Percentiles rank a stretch among this genome's conserved stretches.
phyloP scores from a whole-genome alignment of 2,113 vertebrate species.

The Nicator chloris region DNA sequence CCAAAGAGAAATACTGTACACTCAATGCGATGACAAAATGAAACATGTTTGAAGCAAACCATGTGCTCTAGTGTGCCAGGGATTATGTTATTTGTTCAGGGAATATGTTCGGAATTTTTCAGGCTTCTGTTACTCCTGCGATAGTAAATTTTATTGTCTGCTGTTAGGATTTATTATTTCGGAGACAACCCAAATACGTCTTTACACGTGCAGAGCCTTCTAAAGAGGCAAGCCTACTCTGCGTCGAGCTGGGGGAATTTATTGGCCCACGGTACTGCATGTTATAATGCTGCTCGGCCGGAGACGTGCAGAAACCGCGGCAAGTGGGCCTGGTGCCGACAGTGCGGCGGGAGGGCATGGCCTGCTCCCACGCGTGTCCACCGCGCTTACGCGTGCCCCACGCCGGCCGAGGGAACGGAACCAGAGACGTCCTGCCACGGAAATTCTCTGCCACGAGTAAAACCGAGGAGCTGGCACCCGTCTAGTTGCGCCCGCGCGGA shows the following conservation, averaged over 20 bases:
- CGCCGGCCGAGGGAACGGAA: accelerated
- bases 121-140: conserved; percentile 78
- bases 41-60: conserved; percentile 91
- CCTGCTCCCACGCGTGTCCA: neutral
- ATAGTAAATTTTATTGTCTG: conserved; percentile 73
- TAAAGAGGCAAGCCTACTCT: conserved; percentile 1
- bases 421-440: accelerated
- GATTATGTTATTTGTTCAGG: conserved; percentile 79
- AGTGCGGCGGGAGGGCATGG: neutral
- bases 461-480: accelerated
- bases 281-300: neutral
- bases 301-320: accelerated
- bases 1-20: conserved; percentile 80
- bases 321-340: neutral
- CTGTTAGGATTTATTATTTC: conserved; percentile 74
- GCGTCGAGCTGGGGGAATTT: neutral
- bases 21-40: conserved; percentile 92
- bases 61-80: conserved; percentile 85
- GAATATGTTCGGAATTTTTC: conserved; percentile 76
- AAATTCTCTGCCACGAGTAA: neutral
- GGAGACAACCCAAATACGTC: conserved; percentile 43
- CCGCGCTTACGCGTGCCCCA: neutral
- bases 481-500: accelerated
- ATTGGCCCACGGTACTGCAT: neutral
- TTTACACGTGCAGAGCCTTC: neutral